phyloP scores from a whole-genome alignment of 2,113 vertebrate species.

The Bubalus kerabau region DNA sequence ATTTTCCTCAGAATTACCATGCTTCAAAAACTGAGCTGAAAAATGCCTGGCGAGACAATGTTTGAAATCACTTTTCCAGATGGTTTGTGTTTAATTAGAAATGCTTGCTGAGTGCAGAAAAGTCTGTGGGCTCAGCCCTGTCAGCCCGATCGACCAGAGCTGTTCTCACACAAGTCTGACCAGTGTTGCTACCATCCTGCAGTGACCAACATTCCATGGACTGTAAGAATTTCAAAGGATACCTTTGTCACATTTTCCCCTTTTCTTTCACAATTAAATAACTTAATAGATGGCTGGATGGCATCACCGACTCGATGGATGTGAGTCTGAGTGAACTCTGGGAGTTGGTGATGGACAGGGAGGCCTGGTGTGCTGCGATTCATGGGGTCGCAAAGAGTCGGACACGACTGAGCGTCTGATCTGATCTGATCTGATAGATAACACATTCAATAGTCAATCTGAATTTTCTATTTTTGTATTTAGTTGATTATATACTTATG shows the following conservation, averaged over 20 bases:
- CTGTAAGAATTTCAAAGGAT: rapidly evolving
- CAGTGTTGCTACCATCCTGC: rapidly evolving
- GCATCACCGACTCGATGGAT: too few relatives aligned
- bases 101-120: neutral
- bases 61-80: neutral
- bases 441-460: neutral
- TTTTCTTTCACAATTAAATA: neutral
- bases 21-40: neutral
- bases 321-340: too few relatives aligned
- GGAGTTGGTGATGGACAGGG: too few relatives aligned
- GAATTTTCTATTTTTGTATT: neutral
- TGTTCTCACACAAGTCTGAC: neutral
- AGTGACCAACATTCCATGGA: rapidly evolving
- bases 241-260: rapidly evolving
- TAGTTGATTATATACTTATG: neutral
- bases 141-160: neutral
- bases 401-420: too few relatives aligned
- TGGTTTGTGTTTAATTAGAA: slow-evolving; percentile 7
- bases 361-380: too few relatives aligned
- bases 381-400: too few relatives aligned
- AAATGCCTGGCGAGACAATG: neutral
- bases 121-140: neutral
- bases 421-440: too few relatives aligned
- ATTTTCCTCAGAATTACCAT: slow-evolving; percentile 9
- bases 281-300: neutral